Evolutionary conservation across 2,888 invertebrate species (phyloP), one percentile per base, ranked within the genome.

Genomic region (Cryptophagus acutangulus): DNA sequence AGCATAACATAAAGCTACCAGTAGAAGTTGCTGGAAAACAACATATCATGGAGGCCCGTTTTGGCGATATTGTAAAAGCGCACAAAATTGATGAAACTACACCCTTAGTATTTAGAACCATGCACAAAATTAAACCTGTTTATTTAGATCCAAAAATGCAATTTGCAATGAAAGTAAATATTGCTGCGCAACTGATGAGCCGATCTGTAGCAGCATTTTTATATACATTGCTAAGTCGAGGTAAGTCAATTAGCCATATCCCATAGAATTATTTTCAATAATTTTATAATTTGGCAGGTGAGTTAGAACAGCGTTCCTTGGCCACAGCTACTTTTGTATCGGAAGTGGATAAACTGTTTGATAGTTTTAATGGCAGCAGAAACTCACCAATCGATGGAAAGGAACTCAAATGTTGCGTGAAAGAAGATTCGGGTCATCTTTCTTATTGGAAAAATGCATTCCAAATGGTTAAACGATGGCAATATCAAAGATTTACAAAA

Each of bases 91-190:
- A 48, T 18, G 25, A 29, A n/a, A 41, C 31, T 8, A 36, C 33
- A 28, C 41, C 48, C 18, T 35, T 40, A 15, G 24, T 41, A 14
- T 43, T 48, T 28, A 46, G 41, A 24, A 33, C 36, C 8, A 36
- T 48, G 39, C 41, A 48, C 17, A 48, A 48, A 46, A 42, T 45
- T 20, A 45, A 43, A 15, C 29, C 29, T 8, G 24, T 15, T 6
- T 45, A 57, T 37, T 15, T 57, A 30, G 30, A 33, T 2, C 55
- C 51, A 15, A 40, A 44, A 15, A 41, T 50, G 18, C 24, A 3
- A 30, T 40, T 8, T 33, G 17, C 39, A 2, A 57, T 55, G 52
- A 55, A 56, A 36, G 49, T 53, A 2, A 46, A 39, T 25, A 31
- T 57, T 31, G 54, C 53, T 20, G 55, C 47, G 2, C 38, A 41